Base-by-base conservation (phyloP, 2,797 vertebrate genomes). In the Nyctibius grandis region DNA sequence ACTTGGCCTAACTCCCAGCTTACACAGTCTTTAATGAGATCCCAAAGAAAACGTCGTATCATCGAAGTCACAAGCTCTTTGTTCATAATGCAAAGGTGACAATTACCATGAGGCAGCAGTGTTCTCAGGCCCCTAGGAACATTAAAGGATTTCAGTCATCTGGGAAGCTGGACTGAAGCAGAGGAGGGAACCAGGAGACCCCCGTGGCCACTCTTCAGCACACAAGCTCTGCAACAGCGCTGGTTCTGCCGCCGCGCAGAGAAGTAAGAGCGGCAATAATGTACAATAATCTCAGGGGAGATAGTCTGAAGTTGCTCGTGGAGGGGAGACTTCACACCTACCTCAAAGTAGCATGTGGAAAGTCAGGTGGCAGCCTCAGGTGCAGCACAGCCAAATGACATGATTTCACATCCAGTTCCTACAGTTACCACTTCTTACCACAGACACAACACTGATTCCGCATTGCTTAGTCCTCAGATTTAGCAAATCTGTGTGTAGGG, bases 181-280 rank as follows among this genome's bases (percentile, higher is more conserved):
- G 57, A 75, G 22, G 12, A 61, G 15, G n/a, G 17, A 53, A 23
- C 8, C 11, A 48, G 33, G 61, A 82, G 44, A n/a, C 2, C 1
- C 5, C 2, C 1, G 0, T 3, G 15, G 26, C 36, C 14, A 3
- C 13, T 45, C 25, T 75, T 53, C 31, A 36, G 15, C 34, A 17
- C 19, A 42, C 4, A 8, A 63, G 11, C 6, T 88, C 69, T 56
- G 5, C 29, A 29, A 45, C 25, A 29, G 11, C 0, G 0, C 34
- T 18, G 17, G 6, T 36, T 36, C 56, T 74, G 33, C 50, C 7
- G 1, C 44, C 4, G 1, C 4, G 6, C n/a, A n/a, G 29, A 26
- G 20, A 38, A 22, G 6, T 1, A 20, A 19, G 21, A 22, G 11
- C 1, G 0, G 15, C 31, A 18, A 3, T 14, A 65, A 34, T 0